A percentile compares a stretch with the other conserved stretches of the same genome.
Evolutionary conservation across 2,888 invertebrate genomes (phyloP).

Genomic region (Sarcophaga carnaria): DNA sequence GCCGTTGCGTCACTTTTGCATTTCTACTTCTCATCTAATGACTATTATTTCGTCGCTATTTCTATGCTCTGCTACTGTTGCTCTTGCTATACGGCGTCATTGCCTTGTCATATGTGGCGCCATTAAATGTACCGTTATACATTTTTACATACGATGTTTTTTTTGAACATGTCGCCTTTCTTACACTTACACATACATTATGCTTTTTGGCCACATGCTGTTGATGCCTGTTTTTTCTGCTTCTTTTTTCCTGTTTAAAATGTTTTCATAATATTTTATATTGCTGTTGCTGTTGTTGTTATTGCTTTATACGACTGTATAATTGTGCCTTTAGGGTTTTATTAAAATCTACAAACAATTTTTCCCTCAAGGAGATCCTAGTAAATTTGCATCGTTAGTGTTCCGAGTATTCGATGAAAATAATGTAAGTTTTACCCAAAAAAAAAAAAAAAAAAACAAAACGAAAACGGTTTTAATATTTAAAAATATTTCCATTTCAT

Average conservation of each 20-base stretch:
- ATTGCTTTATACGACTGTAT: conserved; percentile 31
- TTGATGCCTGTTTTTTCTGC: background rate
- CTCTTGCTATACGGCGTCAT: conserved; percentile 60
- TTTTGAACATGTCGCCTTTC: conserved; percentile 18
- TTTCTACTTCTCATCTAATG: background rate
- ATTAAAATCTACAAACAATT: conserved; percentile 99
- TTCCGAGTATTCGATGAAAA: conserved; percentile 99
- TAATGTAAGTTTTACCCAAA: conserved; percentile 88
- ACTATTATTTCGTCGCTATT: conserved; percentile 21
- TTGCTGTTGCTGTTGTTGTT: conserved; percentile 22
- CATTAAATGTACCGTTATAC: conserved; percentile 60
- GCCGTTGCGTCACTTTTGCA: background rate
- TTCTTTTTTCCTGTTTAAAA: conserved; percentile 8
- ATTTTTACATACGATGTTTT: conserved; percentile 64
- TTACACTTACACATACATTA: conserved; percentile 8
- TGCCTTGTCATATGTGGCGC: conserved; percentile 64
- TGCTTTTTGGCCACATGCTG: conserved; percentile 20
- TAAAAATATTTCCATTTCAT: background rate
- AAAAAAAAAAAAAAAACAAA: too few species aligned
- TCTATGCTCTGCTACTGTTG: conserved; percentile 38
- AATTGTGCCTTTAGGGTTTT: conserved; percentile 89
- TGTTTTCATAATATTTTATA: conserved; percentile 7
- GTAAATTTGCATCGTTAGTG: conserved; percentile 98
- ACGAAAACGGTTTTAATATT: background rate
- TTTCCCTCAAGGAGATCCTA: conserved; percentile 99